Evolutionary conservation across 92 coral and sea anemone species (phyloP), one percentile per base, ranked within the genome.

Genomic region (Parazoanthus atlanticus): DNA sequence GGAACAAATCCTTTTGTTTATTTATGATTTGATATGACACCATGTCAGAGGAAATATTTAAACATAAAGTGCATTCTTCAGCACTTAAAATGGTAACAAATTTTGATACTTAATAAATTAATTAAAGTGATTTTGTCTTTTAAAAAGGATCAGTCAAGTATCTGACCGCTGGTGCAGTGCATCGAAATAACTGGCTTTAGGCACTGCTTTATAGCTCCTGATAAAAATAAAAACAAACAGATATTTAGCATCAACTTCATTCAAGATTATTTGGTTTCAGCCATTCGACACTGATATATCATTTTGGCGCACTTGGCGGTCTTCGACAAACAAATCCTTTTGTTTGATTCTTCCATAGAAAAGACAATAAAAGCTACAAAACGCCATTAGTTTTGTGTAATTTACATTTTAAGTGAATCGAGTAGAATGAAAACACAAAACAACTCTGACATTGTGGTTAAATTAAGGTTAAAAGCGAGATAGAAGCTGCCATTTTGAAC

Each of bases 341-440:
- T 84, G 87, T 69, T 84, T 69, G 19, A 43, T 70, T 41, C 56
- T 72, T 82, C 78, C 69, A 84, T 70, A 83, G 40, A 67, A 38
- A 83, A 69, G 34, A 69, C 84, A 70, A 84, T 41, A 16, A 74
- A 41, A 84, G 46, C 36, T 61, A 69, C 65, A 84, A 84, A 74
- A 70, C 78, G 87, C 66, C 49, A 84, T 56, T 58, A 58, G 67
- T 46, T 64, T 84, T 41, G 78, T 70, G 78, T 46, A 84, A 84
- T 84, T 84, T 84, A 76, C 87, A 84, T 84, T 70, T 82, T 40
- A 84, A 83, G 87, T 84, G 66, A 79, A 43, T 70, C 21, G 34
- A 33, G 40, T 34, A 56, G 56, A n/a, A 33, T 10, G 40, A 67
- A 66, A 64, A 66, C 74, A 12, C 23, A 7, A 61, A 66, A 25